phyloP scores from a whole-genome alignment of 2,797 vertebrate genomes.

The Acanthurus leucopareius region DNA sequence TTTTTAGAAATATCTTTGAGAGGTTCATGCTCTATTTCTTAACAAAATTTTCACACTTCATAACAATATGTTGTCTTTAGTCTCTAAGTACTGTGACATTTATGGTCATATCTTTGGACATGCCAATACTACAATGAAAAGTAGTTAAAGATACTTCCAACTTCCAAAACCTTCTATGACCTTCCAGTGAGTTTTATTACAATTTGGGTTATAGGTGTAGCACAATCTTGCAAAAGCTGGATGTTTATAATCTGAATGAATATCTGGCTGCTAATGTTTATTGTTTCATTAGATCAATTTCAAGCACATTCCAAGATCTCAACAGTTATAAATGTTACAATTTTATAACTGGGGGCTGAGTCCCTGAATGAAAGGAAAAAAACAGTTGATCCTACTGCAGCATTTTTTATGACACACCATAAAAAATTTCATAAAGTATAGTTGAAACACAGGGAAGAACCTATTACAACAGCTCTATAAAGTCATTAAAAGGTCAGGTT shows the following conservation, averaged over 20 bases:
- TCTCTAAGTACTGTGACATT: not conserved
- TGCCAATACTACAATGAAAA: not conserved
- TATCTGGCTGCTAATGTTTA: not conserved
- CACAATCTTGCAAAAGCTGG: not conserved
- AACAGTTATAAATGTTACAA: not conserved
- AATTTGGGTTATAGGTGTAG: too few relatives aligned
- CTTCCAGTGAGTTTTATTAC: not conserved
- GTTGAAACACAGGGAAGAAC: not conserved
- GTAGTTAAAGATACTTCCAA: not conserved
- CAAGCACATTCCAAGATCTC: not conserved
- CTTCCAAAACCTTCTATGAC: too few relatives aligned
- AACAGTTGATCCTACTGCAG: not conserved
- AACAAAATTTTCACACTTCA: not conserved
- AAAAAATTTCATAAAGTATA: not conserved
- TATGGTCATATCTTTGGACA: not conserved
- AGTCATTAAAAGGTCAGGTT: not conserved
- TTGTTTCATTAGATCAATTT: not conserved
- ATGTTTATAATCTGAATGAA: not conserved
- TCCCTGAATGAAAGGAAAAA: not conserved
- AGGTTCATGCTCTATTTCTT: not conserved
- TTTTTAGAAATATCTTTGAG: not conserved
- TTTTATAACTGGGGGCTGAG: too few relatives aligned
- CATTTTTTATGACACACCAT: not conserved
- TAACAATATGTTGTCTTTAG: not conserved
- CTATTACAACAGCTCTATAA: not conserved